A percentile compares a stretch with the other conserved stretches of the same genome.
Evolutionary conservation across 2,797 vertebrate species (phyloP).

Genomic region (Enteromius trimaculatus): DNA sequence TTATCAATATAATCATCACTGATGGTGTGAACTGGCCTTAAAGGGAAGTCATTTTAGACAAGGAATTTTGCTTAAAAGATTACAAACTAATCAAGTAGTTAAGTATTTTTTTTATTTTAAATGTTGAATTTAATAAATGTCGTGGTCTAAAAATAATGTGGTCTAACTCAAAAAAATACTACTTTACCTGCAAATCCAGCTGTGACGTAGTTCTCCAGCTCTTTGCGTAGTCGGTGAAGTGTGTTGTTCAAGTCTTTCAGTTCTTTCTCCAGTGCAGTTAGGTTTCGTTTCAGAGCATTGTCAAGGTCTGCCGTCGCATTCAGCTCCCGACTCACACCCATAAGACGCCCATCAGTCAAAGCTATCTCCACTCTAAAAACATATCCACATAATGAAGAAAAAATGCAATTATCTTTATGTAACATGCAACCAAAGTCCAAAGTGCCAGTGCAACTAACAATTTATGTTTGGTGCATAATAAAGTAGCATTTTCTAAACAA

Average conservation of each 20-base stretch:
- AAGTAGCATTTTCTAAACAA: neutral
- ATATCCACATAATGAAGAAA: neutral
- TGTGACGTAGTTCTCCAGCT: constrained; percentile 68
- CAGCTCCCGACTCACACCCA: constrained; percentile 73
- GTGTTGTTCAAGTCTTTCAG: constrained; percentile 75
- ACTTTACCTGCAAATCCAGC: constrained; percentile 77
- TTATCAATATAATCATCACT: neutral
- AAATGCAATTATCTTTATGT: neutral
- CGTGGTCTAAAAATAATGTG: too few relatives aligned
- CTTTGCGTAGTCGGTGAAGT: constrained; percentile 62
- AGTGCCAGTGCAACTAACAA: neutral
- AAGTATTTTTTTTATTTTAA: neutral
- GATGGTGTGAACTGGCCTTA: neutral
- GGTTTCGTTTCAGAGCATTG: constrained; percentile 53
- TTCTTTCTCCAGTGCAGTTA: constrained; percentile 71
- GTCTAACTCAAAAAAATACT: neutral
- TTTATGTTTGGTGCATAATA: neutral
- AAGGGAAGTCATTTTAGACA: neutral
- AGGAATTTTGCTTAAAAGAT: neutral
- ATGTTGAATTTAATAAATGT: neutral
- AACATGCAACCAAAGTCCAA: neutral
- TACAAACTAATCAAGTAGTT: neutral
- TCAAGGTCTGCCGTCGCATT: constrained; percentile 67
- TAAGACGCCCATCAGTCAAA: constrained; percentile 80
- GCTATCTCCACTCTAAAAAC: constrained; percentile 80